Conservation (phyloP, 2,113 vertebrate species). For the Ophiodon elongatus region DNA sequence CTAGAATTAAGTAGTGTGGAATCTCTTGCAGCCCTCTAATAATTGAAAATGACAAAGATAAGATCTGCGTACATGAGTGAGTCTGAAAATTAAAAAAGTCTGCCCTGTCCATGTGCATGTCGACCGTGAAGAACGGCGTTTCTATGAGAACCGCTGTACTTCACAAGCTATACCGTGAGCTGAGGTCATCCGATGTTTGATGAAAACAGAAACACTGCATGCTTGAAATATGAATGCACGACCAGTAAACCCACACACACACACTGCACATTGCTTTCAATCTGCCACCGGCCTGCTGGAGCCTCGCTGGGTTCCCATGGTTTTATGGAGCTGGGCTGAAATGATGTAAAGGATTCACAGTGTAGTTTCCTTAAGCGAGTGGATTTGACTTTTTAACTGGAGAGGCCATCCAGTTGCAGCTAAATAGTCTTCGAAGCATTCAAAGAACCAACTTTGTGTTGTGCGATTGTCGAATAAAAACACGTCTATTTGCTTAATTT, state of each 20-base stretch:
- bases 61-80: constrained; percentile 28
- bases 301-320: constrained; percentile 21
- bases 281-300: constrained; percentile 34
- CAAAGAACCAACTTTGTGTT: constrained; percentile 45
- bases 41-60: constrained; percentile 50
- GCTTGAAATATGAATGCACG: constrained; percentile 21
- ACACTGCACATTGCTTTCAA: constrained; percentile 18
- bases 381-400: constrained; percentile 48
- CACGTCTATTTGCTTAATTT: constrained; percentile 16
- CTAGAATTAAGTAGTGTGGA: neutral
- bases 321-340: constrained; percentile 43
- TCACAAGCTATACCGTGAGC: constrained; percentile 8
- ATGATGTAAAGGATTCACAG: constrained; percentile 21
- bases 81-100: constrained; percentile 40
- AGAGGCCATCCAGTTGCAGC: constrained; percentile 36
- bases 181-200: constrained; percentile 44
- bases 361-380: constrained; percentile 30
- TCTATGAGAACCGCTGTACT: constrained; percentile 1
- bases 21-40: constrained; percentile 31
- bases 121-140: constrained; percentile 3
- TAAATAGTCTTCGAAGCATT: constrained; percentile 5
- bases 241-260: constrained; percentile 30
- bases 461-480: constrained; percentile 42
- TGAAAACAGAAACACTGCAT: constrained; percentile 33
- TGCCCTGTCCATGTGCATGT: neutral